Conservation (phyloP, 2,797 vertebrate genomes). For the Cetoscarus ocellatus region DNA sequence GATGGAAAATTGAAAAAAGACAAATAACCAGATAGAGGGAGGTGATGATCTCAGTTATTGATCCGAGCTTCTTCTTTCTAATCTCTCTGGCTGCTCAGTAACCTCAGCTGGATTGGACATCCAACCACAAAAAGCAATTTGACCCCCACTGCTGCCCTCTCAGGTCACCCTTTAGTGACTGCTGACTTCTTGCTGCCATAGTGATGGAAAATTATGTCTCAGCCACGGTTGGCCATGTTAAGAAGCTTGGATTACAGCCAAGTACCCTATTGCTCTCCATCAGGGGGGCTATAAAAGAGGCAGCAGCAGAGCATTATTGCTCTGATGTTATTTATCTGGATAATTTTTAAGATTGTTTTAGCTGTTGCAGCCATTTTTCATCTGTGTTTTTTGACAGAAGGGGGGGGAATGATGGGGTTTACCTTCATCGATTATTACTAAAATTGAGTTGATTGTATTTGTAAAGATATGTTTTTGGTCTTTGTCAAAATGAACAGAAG, state of each 20-base stretch:
- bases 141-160: constrained; percentile 69
- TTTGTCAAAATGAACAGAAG: too few relatives aligned
- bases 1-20: constrained; percentile 7
- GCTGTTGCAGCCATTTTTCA: neutral
- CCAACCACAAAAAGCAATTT: constrained; percentile 78
- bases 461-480: too few relatives aligned
- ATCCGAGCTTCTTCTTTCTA: constrained; percentile 58
- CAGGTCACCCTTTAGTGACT: constrained; percentile 77
- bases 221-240: constrained; percentile 47
- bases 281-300: constrained; percentile 31
- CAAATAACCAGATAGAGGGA: constrained; percentile 11
- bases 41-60: constrained; percentile 62
- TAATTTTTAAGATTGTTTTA: neutral
- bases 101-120: constrained; percentile 74
- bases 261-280: constrained; percentile 35
- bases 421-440: too few relatives aligned
- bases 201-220: constrained; percentile 72
- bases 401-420: neutral
- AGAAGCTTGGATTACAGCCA: constrained; percentile 50
- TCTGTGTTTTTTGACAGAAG: neutral
- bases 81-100: constrained; percentile 68
- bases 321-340: constrained; percentile 32
- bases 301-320: constrained; percentile 14
- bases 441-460: too few relatives aligned
- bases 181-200: constrained; percentile 74